Conservation (phyloP, 2,888 invertebrate genomes). For the Latrodectus hesperus region DNA sequence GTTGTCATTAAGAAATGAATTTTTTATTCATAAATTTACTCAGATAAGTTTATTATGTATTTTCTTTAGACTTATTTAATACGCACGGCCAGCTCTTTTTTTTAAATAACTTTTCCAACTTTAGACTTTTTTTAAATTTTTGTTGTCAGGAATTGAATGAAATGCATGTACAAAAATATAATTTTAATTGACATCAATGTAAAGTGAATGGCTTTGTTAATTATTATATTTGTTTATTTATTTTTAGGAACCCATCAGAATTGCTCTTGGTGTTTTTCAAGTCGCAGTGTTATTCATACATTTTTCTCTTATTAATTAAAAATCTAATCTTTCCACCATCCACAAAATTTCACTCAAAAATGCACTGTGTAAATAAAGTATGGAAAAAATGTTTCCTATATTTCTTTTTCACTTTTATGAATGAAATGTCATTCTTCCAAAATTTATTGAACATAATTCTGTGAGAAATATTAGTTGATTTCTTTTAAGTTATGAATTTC, state of each 20-base stretch:
- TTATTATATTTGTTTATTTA: not conserved
- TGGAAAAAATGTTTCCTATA: not conserved
- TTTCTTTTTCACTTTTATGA: not conserved
- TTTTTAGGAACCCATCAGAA: conserved; percentile 34
- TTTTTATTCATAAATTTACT: not conserved
- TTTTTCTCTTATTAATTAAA: conserved; percentile 4
- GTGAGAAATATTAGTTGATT: too few relatives aligned
- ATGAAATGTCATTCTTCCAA: too few relatives aligned
- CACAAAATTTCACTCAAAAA: conserved; percentile 18
- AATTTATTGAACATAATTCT: too few relatives aligned
- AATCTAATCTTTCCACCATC: conserved; percentile 25
- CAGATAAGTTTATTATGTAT: not conserved
- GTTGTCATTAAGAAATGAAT: too few relatives aligned
- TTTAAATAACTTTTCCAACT: not conserved
- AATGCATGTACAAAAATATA: not conserved
- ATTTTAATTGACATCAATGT: not conserved
- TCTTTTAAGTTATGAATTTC: too few relatives aligned
- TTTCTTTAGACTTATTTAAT: not conserved
- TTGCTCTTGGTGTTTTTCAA: conserved; percentile 37
- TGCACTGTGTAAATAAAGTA: conserved; percentile 46
- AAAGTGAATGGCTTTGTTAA: not conserved
- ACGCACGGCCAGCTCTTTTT: not conserved
- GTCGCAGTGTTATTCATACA: conserved; percentile 22
- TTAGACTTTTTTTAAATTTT: too few relatives aligned
- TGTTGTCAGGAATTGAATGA: not conserved